Base-by-base conservation (phyloP, 2,888 invertebrate genomes). In the Neocrepidodera transversa region DNA sequence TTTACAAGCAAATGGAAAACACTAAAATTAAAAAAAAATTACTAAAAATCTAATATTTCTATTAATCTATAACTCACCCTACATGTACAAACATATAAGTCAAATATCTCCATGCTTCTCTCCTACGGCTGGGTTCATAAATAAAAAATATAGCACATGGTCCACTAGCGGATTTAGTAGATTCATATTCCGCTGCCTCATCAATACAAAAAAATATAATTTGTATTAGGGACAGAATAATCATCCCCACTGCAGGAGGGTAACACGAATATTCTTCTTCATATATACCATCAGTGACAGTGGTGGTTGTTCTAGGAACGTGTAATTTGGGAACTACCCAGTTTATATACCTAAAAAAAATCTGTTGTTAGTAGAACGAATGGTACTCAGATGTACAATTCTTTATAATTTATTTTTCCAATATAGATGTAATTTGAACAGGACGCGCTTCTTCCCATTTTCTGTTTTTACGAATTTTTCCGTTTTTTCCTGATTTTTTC, bases 51-150 rank as follows among this genome's bases (percentile, higher is more conserved):
- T n/a, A 16, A 36, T 7, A 11, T 40, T 20, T 10, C 30, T 20
- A n/a, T 28, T n/a, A n/a, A n/a, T n/a, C n/a, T n/a, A n/a, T n/a
- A 16, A 74, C 86, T 83, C 77, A 92, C 90, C 95, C 95, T 62
- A 94, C 91, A 80, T 97, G 97, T 28, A 97, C 93, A 78, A 97
- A 89, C 95, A 97, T 97, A 77, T 99, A 99, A 1, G 94, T 92
- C 38, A 97, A 71, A 78, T 90, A 98, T 72, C 98, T 84, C 98
- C 98, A 99, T 0, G 89, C 90, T 81, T 99, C 92, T 57, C 88
- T 85, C 63, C 97, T 85, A 73, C 88, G 87, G 62, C 87, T 84
- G 0, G 97, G 97, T 81, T 94, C 89, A 80, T 96, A 97, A 66
- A 98, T 93, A 69, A 97, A 89, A 4, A 90, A 78, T 45, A 87